Percentiles rank a stretch among this genome's conserved stretches.
These are phyloP conservation scores for Drosophila willistoni DNA, from an alignment of 1,140 invertebrate species.

Conservation along the genomic window DNA sequence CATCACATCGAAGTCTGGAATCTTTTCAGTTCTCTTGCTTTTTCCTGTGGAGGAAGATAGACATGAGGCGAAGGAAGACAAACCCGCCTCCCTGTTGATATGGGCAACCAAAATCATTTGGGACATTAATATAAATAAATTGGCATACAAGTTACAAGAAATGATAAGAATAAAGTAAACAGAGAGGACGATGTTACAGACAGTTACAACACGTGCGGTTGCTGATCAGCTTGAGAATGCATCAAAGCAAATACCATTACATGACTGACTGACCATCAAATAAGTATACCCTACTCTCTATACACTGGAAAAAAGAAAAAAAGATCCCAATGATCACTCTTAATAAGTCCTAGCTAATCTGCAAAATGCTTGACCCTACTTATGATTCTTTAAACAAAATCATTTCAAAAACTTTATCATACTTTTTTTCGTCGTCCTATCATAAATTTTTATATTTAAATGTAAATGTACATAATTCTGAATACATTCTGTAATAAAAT, in stretches of 20 bases:
- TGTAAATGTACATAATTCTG: too few species aligned
- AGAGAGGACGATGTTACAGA: slow-evolving; percentile 30
- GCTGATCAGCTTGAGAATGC: slow-evolving; percentile 7
- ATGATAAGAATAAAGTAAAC: slow-evolving; percentile 19
- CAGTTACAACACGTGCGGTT: slow-evolving; percentile 46
- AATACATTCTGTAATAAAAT: too few species aligned
- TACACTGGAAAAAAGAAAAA: too few species aligned
- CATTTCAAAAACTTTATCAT: too few species aligned
- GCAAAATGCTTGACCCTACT: too few species aligned
- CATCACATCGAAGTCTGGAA: slow-evolving; percentile 8
- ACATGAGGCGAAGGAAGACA: too few species aligned
- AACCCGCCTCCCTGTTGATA: slow-evolving; percentile 35
- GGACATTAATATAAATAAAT: slow-evolving; percentile 62
- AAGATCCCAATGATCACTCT: too few species aligned
- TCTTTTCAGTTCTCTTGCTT: neutral
- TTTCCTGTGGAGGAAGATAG: neutral
- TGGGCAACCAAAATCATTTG: slow-evolving; percentile 53
- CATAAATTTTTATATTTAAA: too few species aligned
- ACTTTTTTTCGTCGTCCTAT: too few species aligned
- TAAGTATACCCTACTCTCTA: neutral
- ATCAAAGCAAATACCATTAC: neutral
- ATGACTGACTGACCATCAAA: neutral
- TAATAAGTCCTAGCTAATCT: too few species aligned
- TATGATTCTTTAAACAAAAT: too few species aligned
- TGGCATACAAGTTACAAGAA: slow-evolving; percentile 37